Evolutionary conservation across 2,888 invertebrate genomes (phyloP), one percentile per base, ranked within the genome.

Genomic region (Doris montereyensis): DNA sequence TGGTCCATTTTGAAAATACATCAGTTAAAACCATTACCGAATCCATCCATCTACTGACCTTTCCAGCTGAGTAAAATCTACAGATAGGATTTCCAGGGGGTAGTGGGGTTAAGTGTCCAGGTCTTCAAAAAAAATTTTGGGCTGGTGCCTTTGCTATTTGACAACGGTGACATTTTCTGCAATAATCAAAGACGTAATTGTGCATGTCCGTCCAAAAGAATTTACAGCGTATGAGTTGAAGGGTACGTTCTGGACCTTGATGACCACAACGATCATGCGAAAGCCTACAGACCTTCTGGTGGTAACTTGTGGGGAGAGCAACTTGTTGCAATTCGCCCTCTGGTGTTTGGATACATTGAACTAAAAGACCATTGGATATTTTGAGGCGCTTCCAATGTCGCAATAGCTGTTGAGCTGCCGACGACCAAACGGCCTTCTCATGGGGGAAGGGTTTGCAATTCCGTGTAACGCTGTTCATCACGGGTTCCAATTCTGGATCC

Each of bases 161-260:
- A 81, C 85, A 85, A 26, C 83, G 58, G 4, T 84, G 73, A 77
- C 84, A 85, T n/a, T 75, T 26, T 60, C 70, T 62, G 57, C 81
- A 81, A 17, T 77, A 81, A 3, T 58, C 35, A 10, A 80, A 65
- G n/a, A 83, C 73, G 60, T 84, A 82, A 5, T n/a, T 76, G 1
- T 75, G 35, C 81, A 83, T 81, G 17, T 80, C 80, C 52, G 81
- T 80, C 85, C 85, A 86, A 74, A 78, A 86, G 57, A 78, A 84
- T 70, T 85, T 79, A 3, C 26, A 28, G 32, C 77, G 26, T 2
- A 84, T 21, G 4, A 83, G 10, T 1, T 21, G 30, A 5, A 76
- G 58, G n/a, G 84, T 85, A 30, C 82, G 62, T 34, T 83, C 85
- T n/a, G 73, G 26, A 3, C 82, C 77, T 34, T 78, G 82, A 58